Evolutionary conservation across 2,113 vertebrate species (phyloP).

Genomic region (Erpornis zantholeuca): DNA sequence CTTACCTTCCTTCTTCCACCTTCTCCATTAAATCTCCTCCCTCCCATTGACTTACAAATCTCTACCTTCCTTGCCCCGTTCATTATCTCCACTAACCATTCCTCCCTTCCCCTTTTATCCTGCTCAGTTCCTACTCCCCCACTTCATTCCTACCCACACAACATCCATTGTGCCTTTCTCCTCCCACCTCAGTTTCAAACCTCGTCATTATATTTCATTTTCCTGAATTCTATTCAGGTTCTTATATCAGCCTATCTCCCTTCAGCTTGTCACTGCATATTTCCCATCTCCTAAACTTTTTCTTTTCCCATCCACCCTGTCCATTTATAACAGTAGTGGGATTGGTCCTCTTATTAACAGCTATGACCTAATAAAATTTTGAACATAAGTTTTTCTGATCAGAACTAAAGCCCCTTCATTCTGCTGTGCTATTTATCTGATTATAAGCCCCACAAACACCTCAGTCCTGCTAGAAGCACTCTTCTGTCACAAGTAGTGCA

Average conservation of each 20-base stretch:
- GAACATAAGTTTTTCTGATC: neutral
- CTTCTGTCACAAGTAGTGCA: neutral
- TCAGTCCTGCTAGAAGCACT: neutral
- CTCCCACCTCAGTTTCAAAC: neutral
- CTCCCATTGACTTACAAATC: neutral
- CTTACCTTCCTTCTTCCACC: neutral
- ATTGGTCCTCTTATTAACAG: neutral
- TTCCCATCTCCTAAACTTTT: neutral
- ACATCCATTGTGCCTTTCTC: neutral
- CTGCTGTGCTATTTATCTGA: neutral
- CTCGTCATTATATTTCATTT: slow-evolving; percentile 9
- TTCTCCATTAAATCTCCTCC: neutral
- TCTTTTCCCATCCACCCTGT: neutral
- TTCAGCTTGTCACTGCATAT: neutral
- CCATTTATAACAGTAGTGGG: neutral
- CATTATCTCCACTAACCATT: neutral
- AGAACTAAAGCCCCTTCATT: neutral
- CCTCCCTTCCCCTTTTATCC: slow-evolving; percentile 6
- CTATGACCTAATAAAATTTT: neutral
- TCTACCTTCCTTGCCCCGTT: neutral
- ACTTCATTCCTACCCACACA: slow-evolving; percentile 21
- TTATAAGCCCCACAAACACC: accelerated
- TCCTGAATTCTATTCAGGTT: neutral
- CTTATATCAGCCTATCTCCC: neutral
- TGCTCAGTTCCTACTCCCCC: neutral